Evolutionary conservation across 92 coral and sea anemone species (phyloP).

Genomic region (Actinostola sp.): DNA sequence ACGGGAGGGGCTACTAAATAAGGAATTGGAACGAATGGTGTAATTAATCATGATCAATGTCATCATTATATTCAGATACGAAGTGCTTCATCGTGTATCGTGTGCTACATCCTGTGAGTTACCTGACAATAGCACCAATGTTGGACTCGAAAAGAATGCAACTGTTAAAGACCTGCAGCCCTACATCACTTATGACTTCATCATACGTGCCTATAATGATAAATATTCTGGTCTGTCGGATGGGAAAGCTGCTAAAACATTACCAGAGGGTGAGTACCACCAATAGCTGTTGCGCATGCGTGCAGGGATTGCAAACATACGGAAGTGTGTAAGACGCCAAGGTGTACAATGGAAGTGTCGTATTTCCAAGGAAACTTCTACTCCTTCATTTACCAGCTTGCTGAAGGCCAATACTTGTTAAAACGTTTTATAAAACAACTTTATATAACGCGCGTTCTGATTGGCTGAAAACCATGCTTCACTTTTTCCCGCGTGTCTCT

Average conservation of each 20-base stretch:
- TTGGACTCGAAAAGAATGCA: constrained; percentile 43
- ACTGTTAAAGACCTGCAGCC: constrained; percentile 57
- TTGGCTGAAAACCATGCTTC: too few relatives aligned
- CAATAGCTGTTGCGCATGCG: neutral
- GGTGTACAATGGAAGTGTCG: too few relatives aligned
- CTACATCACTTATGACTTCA: constrained; percentile 69
- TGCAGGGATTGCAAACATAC: too few relatives aligned
- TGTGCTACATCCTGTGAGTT: constrained; percentile 54
- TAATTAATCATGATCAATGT: neutral
- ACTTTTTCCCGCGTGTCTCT: too few relatives aligned
- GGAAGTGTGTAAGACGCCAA: too few relatives aligned
- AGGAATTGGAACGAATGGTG: neutral
- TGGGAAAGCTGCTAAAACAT: constrained; percentile 54
- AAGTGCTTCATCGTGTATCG: constrained; percentile 46
- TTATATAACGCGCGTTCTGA: too few relatives aligned
- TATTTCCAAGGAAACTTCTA: too few relatives aligned
- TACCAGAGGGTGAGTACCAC: constrained; percentile 68
- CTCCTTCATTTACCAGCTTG: too few relatives aligned
- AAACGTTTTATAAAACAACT: too few relatives aligned
- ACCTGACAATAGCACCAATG: constrained; percentile 54
- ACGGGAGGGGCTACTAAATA: too few relatives aligned
- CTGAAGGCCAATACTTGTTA: too few relatives aligned
- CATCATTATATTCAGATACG: constrained; percentile 41
- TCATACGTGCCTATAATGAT: constrained; percentile 63
- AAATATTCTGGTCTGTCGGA: constrained; percentile 61